Evolutionary conservation across 2,113 vertebrate genomes (phyloP), one percentile per base, ranked within the genome.

Genomic region (Trinectes maculatus): DNA sequence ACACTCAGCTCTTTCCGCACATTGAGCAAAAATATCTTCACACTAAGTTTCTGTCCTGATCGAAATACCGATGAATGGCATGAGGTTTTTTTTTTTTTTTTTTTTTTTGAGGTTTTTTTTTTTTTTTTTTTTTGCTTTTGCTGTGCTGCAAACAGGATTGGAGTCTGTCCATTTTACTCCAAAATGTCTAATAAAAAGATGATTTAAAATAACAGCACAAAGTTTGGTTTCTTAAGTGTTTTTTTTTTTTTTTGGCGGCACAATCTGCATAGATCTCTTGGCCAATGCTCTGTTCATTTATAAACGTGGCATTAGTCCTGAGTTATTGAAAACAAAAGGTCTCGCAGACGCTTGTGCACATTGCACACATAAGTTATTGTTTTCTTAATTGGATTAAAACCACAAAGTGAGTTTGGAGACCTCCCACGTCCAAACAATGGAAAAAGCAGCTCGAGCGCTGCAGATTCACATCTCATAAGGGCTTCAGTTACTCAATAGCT

Each of bases 361-460:
- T 64, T 29, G 22, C 31, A 18, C 58, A 77, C 69, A 78, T 83
- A 85, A 80, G 88, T 85, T 67, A 85, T 80, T 80, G 66, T 90
- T 80, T 72, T 74, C 79, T 90, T 87, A 82, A 89, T 89, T 88
- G 58, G 57, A 88, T 91, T 86, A 86, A 68, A 85, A 83, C 84
- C 79, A 89, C 75, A 87, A 84, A 88, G 84, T 77, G 67, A 84
- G 69, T 84, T 79, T 70, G 39, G 52, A 83, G 86, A 90, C 89
- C 89, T 89, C 91, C 87, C 86, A 89, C 90, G 86, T 73, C 18
- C 65, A 83, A 48, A 72, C 58, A 48, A 71, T 67, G 79, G 73
- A 79, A 78, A 73, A 36, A 55, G 79, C 68, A 80, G 62, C 57
- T 70, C 48, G 46, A 74, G 80, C 51, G 29, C 49, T 71, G 66